These are phyloP conservation scores for Leucopternis melanops DNA, from an alignment of 2,113 vertebrate species.

Conservation along the genomic window DNA sequence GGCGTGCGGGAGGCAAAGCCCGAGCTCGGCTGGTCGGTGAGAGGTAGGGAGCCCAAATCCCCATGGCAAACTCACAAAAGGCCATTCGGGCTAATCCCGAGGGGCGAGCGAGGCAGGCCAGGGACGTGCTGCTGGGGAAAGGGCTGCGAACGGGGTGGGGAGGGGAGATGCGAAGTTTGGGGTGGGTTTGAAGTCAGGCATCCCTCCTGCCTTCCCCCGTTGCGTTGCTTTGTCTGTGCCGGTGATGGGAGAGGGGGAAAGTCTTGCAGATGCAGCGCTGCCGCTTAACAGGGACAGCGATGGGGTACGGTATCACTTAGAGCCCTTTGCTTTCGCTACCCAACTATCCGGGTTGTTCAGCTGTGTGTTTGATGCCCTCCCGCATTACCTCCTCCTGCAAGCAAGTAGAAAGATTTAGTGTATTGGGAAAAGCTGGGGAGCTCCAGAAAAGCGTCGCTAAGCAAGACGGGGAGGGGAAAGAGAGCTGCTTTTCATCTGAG, in stretches of 20 bases:
- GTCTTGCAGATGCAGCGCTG: not conserved
- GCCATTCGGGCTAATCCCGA: not conserved
- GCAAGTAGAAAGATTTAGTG: rapidly evolving
- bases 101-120: not conserved
- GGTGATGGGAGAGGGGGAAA: not conserved
- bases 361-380: not conserved
- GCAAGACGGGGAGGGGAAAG: not conserved
- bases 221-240: rapidly evolving
- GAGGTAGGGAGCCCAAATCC: not conserved
- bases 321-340: not conserved
- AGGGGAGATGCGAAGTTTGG: not conserved
- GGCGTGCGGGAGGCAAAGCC: not conserved
- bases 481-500: not conserved
- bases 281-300: rapidly evolving
- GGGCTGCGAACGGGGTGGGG: not conserved
- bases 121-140: not conserved
- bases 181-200: not conserved
- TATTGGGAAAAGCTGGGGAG: not conserved
- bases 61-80: rapidly evolving
- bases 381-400: not conserved
- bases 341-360: rapidly evolving
- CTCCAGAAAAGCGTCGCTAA: not conserved
- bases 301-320: not conserved
- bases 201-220: not conserved
- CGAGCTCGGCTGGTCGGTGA: not conserved